Base-by-base conservation (phyloP, 2,113 vertebrate genomes). In the Colius striatus region DNA sequence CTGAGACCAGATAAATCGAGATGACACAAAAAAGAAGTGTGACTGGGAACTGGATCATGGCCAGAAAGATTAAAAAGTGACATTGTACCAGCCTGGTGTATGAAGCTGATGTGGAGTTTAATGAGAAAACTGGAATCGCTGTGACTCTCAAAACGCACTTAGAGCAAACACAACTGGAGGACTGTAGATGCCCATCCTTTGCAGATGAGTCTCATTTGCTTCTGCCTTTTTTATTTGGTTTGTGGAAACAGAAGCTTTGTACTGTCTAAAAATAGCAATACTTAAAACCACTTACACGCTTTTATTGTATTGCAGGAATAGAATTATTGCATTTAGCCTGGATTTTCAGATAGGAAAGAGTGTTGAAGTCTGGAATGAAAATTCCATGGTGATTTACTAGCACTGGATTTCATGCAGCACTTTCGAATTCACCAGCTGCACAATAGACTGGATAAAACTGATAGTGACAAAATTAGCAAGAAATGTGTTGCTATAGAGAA, bases 251-350 rank as follows among this genome's bases (percentile, higher is more conserved):
- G 85, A 93, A 97, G 84, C 34, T 93, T 94, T 73, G 16, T 92
- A 38, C 90, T 89, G 84, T 48, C 96, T 96, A 95, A 97, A 97
- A 97, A 97, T 92, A 95, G 65, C 20, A 12, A 88, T 89, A 68
- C 95, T 96, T 93, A 94, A 73, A 95, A 82, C 82, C 41, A 70
- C 73, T 89, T 8, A 47, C 6, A 92, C 58, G 30, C 75, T 92
- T 91, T 36, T 78, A 15, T 86, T 97, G 61, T 54, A 16, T 60
- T 36, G 62, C 58, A 88, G 68, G 81, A 66, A 38, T 29, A 67
- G 70, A 87, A 88, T 88, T 63, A 8, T 13, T 95, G 71, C 95
- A 94, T 90, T 83, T 22, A 70, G 36, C 53, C 86, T 94, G 92
- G 43, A 91, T 94, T 96, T 96, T 72, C 68, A 92, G 76, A 58